Base-by-base conservation (phyloP, 2,113 vertebrate species). In the Mus spicilegus region DNA sequence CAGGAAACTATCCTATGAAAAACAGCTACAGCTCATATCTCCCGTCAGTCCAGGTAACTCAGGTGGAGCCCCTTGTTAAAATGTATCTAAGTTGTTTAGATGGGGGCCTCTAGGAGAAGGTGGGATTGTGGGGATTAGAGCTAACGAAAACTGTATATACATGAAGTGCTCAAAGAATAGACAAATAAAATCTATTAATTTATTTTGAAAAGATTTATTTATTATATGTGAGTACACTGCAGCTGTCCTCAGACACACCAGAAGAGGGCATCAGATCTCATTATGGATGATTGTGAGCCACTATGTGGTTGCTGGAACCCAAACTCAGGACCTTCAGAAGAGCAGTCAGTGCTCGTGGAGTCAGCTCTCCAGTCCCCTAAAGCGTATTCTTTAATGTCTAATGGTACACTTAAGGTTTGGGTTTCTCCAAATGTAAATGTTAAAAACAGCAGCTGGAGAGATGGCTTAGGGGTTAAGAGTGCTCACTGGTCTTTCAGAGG, bases 351-450 rank as follows among this genome's bases (percentile, higher is more conserved):
- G 49, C 49, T 49, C 7, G 3, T 49, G 7, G 49, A 49, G 49
- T 7, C 49, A 49, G 5, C 5, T 49, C 49, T 49, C 49, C 49
- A 49, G 49, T 4, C 49, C 49, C 49, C 49, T 49, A 67, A 86
- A 65, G 19, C 42, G 30, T 46, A 28, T 6, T 67, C 67, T 67
- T 86, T 49, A 86, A 36, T 86, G 28, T n/a, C 36, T 73, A 58
- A 84, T 33, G 24, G 14, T 46, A 89, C 22, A 72, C 30, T 91
- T 67, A 96, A 93, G 39, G 69, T 51, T 39, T 96, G 51, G 33
- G 69, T 78, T 89, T 94, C 73, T 70, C 51, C 89, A 4, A 78
- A 81, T 8, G 20, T 65, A 89, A 82, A 95, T 76, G 92, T 87
- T 73, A 5, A 33, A 36, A 26, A 7, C 80, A 42, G 72, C 63